Base-by-base conservation (phyloP, 64 coral and sea anemone species). In the Acropora tenuis region DNA sequence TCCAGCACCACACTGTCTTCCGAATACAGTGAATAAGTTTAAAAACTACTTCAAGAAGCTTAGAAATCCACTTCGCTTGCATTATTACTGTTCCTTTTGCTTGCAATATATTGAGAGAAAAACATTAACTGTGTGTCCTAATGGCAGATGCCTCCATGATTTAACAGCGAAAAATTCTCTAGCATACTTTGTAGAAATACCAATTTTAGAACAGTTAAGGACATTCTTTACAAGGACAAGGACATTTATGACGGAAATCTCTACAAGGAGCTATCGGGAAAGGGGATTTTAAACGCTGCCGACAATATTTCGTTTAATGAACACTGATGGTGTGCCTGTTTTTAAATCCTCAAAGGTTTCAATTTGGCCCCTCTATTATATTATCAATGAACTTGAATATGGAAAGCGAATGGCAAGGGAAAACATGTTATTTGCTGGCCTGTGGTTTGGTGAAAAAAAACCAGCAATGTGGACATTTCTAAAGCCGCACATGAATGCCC, bases 301-400 rank as follows among this genome's bases (percentile, higher is more conserved):
- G 59, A 91, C 44, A 96, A 92, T 43, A 89, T 92, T 84, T 96
- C 90, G 89, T 69, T 47, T 88, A 12, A 63, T 81, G 72, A 96
- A 96, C 44, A 86, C 90, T 41, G 86, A 96, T 85, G 90, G 90
- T 1, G 90, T 92, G 4, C 84, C 94, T 50, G 90, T 96, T 41
- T 96, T 96, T 30, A 96, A 96, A 75, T 96, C 94, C 18, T 96
- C 94, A 18, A 96, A 92, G 55, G 66, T 92, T 3, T 91, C 94
- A 10, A 92, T 96, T 45, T 96, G 94, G 94, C 90, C 94, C 6
- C 17, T 96, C 8, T 96, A 89, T 57, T 66, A 78, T 18, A 47
- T 82, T 43, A 76, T 96, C 11, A 96, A 96, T 78, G 90, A 96
- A 71, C 89, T 96, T 30, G 77, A 72, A 19, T 96, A 92, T 61